phyloP scores from a whole-genome alignment of 2,797 vertebrate genomes.

The Somateria mollissima region DNA sequence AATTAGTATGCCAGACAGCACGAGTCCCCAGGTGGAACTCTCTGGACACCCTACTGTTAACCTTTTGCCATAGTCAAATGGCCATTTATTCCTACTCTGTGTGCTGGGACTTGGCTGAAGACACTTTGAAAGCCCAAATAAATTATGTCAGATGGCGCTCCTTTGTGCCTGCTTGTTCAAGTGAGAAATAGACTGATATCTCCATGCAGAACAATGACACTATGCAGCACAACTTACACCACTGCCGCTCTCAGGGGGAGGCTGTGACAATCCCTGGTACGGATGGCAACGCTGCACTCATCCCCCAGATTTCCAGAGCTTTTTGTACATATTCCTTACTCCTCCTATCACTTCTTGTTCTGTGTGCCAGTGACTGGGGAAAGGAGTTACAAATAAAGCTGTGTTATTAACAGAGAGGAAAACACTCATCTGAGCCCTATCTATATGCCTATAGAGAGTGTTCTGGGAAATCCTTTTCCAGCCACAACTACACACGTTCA shows the following conservation, averaged over 20 bases:
- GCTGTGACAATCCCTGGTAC: not conserved
- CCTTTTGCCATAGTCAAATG: not conserved
- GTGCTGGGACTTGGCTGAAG: not conserved
- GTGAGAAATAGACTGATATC: not conserved
- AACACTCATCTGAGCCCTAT: not conserved
- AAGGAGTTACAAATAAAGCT: constrained; percentile 17
- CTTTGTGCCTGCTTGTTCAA: not conserved
- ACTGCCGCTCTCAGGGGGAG: not conserved
- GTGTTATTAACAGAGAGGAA: not conserved
- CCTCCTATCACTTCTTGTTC: fast-evolving
- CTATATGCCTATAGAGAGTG: not conserved
- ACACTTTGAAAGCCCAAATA: not conserved
- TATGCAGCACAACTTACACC: not conserved
- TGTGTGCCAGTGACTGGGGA: not conserved
- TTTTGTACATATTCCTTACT: not conserved
- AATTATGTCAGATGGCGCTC: not conserved
- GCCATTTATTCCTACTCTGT: not conserved
- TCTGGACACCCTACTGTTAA: not conserved
- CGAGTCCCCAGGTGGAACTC: not conserved
- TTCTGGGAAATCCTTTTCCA: not conserved
- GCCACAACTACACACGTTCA: not conserved
- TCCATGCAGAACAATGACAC: not conserved
- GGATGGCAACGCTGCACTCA: not conserved
- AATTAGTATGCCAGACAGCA: not conserved
- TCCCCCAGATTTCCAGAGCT: not conserved